These are phyloP conservation scores for Ashinkailepas kermadecensis DNA, from an alignment of 2,888 invertebrate genomes.

Conservation along the genomic window DNA sequence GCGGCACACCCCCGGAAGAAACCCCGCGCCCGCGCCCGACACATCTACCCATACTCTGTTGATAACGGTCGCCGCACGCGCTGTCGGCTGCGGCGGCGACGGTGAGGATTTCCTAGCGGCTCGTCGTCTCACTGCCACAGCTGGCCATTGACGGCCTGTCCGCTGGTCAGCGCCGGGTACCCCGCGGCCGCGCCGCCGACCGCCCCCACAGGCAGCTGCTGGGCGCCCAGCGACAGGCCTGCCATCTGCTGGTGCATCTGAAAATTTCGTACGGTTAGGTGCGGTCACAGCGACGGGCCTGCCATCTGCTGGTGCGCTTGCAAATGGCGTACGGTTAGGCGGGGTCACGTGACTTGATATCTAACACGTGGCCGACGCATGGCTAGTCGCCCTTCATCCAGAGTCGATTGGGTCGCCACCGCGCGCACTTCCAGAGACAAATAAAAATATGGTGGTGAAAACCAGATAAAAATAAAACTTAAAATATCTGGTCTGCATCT, in stretches of 20 bases:
- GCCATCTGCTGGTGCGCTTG: too few species aligned
- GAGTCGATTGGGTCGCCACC: too few species aligned
- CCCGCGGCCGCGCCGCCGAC: background rate
- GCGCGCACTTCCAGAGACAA: too few species aligned
- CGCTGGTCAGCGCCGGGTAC: background rate
- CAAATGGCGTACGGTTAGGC: too few species aligned
- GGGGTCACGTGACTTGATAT: too few species aligned
- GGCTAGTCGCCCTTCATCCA: too few species aligned
- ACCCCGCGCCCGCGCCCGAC: background rate
- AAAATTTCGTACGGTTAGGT: background rate
- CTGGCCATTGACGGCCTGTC: background rate
- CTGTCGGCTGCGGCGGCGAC: background rate
- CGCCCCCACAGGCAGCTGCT: background rate
- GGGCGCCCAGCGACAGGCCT: background rate
- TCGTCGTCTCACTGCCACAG: background rate
- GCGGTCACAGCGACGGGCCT: too few species aligned
- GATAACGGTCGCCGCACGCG: background rate
- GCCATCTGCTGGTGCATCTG: constrained; percentile 20
- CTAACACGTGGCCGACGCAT: too few species aligned
- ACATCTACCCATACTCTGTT: background rate
- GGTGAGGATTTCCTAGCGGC: background rate
- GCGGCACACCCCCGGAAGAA: background rate
- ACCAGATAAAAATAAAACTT: too few species aligned
- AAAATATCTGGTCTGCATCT: too few species aligned
- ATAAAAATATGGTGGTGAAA: too few species aligned